phyloP scores from a whole-genome alignment of 2,113 vertebrate genomes.

The Xyrauchen texanus region DNA sequence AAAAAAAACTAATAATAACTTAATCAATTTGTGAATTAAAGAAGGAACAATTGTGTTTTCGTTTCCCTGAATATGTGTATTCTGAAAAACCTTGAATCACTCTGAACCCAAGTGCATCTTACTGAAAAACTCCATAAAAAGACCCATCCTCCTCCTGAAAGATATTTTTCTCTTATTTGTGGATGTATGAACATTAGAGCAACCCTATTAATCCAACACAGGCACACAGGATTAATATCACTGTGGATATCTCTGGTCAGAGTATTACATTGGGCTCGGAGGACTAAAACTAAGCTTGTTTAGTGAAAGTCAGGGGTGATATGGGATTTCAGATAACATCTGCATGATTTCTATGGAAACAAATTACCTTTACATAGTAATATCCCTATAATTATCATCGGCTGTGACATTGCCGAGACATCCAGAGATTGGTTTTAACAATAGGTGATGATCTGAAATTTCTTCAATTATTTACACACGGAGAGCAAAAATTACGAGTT shows the following conservation, averaged over 20 bases:
- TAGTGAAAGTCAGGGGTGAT: slow-evolving; percentile 3
- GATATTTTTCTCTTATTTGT: slow-evolving; percentile 10
- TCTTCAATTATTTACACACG: neutral
- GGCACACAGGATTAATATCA: slow-evolving; percentile 12
- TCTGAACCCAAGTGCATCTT: slow-evolving; percentile 15
- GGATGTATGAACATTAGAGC: slow-evolving; percentile 2
- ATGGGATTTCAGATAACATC: slow-evolving; percentile 25
- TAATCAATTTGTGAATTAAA: neutral
- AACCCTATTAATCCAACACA: slow-evolving; percentile 28
- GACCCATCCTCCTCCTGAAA: neutral
- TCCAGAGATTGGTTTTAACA: neutral
- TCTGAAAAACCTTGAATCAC: slow-evolving; percentile 23
- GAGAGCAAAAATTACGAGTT: neutral
- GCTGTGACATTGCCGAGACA: slow-evolving; percentile 13
- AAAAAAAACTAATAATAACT: slow-evolving; percentile 1
- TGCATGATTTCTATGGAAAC: slow-evolving; percentile 16
- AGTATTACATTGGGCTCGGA: slow-evolving; percentile 2
- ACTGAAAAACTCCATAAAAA: slow-evolving; percentile 23
- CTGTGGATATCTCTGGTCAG: slow-evolving; percentile 1
- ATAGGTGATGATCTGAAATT: slow-evolving; percentile 14
- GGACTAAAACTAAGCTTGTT: neutral
- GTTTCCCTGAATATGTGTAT: neutral
- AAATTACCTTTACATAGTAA: slow-evolving; percentile 21
- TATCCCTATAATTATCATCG: slow-evolving; percentile 13
- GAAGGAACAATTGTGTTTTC: slow-evolving; percentile 8